Evolutionary conservation across 2,888 invertebrate species (phyloP).

Genomic region (Tachina fera): DNA sequence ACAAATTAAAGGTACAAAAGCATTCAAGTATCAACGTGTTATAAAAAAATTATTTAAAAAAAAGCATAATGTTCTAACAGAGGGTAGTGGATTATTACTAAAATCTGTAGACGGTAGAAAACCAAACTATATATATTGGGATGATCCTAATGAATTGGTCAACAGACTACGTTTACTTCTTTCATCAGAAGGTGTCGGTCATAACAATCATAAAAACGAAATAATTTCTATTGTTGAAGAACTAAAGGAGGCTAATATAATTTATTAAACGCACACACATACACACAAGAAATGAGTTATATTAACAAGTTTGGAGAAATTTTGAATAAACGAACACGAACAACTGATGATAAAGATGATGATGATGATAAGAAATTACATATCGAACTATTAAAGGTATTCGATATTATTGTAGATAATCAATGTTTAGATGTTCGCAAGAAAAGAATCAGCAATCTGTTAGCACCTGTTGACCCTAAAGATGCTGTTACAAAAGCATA

Average conservation of each 20-base stretch:
- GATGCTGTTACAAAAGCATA: conserved; percentile 32
- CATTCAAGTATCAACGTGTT: not conserved
- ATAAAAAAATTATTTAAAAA: not conserved
- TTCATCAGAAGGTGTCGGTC: conserved; percentile 73
- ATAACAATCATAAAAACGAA: conserved; percentile 60
- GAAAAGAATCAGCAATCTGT: conserved; percentile 25
- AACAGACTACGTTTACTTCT: not conserved
- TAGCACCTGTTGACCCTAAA: conserved; percentile 33
- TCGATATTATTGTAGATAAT: not conserved
- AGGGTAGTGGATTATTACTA: too few relatives aligned
- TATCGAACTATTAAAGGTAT: not conserved
- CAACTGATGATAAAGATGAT: conserved; percentile 44
- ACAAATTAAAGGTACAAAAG: not conserved
- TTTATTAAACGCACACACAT: not conserved
- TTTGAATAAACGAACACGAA: not conserved
- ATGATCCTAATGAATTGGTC: not conserved
- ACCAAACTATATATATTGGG: too few relatives aligned
- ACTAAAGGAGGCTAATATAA: conserved; percentile 55
- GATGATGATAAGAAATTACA: conserved; percentile 21
- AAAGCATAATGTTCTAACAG: too few relatives aligned
- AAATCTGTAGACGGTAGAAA: too few relatives aligned
- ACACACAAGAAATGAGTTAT: not conserved
- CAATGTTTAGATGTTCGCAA: not conserved
- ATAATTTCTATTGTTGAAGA: conserved; percentile 52
- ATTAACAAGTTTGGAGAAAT: not conserved